A percentile compares a stretch with the other conserved stretches of the same genome.
phyloP scores from a whole-genome alignment of 2,113 vertebrate genomes.

The Mionectes macconnelli region DNA sequence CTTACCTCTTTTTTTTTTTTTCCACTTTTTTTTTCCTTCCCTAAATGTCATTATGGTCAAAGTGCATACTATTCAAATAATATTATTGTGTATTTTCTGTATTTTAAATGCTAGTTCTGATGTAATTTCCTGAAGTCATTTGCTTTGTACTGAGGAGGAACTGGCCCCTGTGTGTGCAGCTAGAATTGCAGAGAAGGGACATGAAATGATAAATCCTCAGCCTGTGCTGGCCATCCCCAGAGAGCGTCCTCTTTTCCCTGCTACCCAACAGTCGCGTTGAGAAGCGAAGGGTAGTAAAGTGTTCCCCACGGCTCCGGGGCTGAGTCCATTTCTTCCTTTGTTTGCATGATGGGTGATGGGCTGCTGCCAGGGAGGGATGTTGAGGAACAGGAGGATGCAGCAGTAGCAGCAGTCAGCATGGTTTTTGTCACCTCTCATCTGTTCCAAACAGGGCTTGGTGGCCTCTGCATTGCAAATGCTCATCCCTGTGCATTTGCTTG shows the following conservation, averaged over 20 bases:
- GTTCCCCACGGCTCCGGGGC: neutral
- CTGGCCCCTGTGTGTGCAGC: neutral
- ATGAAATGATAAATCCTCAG: neutral
- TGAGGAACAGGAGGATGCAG: neutral
- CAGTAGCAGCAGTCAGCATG: neutral
- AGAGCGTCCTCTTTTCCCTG: neutral
- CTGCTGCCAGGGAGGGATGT: neutral
- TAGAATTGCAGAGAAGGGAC: neutral
- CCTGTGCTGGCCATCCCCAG: neutral
- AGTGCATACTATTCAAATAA: slow-evolving; percentile 46
- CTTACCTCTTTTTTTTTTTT: neutral
- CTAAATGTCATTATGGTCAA: slow-evolving; percentile 59
- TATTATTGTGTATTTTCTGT: slow-evolving; percentile 52
- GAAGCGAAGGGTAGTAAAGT: neutral
- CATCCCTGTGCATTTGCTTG: neutral
- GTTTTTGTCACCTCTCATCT: neutral
- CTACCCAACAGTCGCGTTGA: fast-evolving
- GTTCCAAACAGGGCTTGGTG: neutral
- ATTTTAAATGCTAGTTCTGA: slow-evolving; percentile 32
- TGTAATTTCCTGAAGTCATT: slow-evolving; percentile 38
- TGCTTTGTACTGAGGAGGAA: slow-evolving; percentile 40
- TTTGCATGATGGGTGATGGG: fast-evolving
- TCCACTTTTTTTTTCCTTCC: neutral
- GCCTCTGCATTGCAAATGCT: neutral
- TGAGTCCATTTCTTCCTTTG: neutral